These are phyloP conservation scores for Amphiprion clarkii DNA, from an alignment of 2,797 vertebrate species.

Conservation along the genomic window DNA sequence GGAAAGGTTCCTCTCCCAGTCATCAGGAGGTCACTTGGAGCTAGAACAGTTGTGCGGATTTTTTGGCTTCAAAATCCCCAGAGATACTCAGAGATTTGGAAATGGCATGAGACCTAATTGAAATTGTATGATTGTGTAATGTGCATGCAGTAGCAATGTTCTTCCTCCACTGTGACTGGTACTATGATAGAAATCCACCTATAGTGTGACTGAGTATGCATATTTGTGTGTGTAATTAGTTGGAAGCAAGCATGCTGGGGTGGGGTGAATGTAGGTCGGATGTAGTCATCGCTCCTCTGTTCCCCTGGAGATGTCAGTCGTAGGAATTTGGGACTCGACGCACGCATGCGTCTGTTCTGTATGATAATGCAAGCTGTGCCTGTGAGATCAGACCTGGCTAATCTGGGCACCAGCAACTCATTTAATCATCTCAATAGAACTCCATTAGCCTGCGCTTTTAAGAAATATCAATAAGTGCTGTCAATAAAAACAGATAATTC, in stretches of 20 bases:
- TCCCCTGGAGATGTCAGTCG: conserved; percentile 83
- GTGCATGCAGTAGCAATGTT: conserved; percentile 23
- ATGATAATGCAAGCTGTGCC: conserved; percentile 83
- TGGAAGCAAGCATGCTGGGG: conserved; percentile 67
- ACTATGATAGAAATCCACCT: conserved; percentile 49
- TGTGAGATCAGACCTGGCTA: conserved; percentile 82
- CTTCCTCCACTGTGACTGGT: conserved; percentile 27
- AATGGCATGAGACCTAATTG: conserved; percentile 32
- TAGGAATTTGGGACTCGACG: conserved; percentile 83
- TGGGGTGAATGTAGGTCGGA: conserved; percentile 85
- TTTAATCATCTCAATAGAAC: conserved; percentile 86
- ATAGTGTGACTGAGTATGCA: conserved; percentile 54
- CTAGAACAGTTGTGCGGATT: conserved; percentile 28
- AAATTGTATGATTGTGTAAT: conserved; percentile 43
- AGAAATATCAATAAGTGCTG: conserved; percentile 86
- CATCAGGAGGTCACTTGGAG: conserved; percentile 48
- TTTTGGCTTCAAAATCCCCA: conserved; percentile 22
- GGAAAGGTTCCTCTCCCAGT: conserved; percentile 45
- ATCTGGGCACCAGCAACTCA: conserved; percentile 81
- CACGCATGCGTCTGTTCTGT: conserved; percentile 83
- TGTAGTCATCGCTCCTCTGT: conserved; percentile 81
- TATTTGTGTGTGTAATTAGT: conserved; percentile 70
- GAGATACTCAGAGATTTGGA: conserved; percentile 21
- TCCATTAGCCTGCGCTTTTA: conserved; percentile 83
- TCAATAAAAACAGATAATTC: conserved; percentile 85